Evolutionary conservation across 2,797 vertebrate species (phyloP).

Genomic region (Pelodytes ibericus): DNA sequence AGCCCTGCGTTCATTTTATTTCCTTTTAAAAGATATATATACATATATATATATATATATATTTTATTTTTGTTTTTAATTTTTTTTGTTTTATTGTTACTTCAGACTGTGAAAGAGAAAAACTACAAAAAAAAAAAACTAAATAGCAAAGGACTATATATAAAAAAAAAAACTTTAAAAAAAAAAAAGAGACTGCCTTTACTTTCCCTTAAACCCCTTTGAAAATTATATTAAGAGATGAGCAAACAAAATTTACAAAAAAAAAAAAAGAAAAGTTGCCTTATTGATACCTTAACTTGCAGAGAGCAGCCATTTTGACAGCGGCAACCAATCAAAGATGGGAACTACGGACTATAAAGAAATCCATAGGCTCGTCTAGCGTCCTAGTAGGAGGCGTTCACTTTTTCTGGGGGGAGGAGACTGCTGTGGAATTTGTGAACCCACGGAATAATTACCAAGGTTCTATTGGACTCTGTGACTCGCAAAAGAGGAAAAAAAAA

Average conservation of each 20-base stretch:
- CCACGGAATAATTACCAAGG: conserved; percentile 20
- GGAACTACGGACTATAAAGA: conserved; percentile 6
- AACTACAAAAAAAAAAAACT: conserved; percentile 41
- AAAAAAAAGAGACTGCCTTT: conserved; percentile 49
- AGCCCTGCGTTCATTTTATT: conserved; percentile 33
- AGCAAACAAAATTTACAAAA: conserved; percentile 1
- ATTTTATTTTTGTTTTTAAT: conserved; percentile 26
- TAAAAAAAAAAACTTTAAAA: conserved; percentile 28
- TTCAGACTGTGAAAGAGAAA: conserved; percentile 55
- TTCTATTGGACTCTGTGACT: conserved; percentile 12
- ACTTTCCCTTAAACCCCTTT: conserved; percentile 25
- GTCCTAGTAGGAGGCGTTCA: conserved; percentile 23
- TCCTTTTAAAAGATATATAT: conserved; percentile 51
- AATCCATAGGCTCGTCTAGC: background rate
- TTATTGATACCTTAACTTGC: conserved; percentile 46
- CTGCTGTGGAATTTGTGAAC: background rate
- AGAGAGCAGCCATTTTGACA: conserved; percentile 14
- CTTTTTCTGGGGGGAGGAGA: background rate
- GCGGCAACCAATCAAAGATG: conserved; percentile 22
- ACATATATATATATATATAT: conserved; percentile 32
- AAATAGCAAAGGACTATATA: conserved; percentile 30
- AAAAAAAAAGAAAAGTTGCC: conserved; percentile 40
- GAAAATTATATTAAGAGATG: conserved; percentile 25
- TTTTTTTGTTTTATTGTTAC: conserved; percentile 49
- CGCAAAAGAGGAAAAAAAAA: conserved; percentile 1